Base-by-base conservation (phyloP, 2,113 vertebrate species). In the Alaudala cheleensis region DNA sequence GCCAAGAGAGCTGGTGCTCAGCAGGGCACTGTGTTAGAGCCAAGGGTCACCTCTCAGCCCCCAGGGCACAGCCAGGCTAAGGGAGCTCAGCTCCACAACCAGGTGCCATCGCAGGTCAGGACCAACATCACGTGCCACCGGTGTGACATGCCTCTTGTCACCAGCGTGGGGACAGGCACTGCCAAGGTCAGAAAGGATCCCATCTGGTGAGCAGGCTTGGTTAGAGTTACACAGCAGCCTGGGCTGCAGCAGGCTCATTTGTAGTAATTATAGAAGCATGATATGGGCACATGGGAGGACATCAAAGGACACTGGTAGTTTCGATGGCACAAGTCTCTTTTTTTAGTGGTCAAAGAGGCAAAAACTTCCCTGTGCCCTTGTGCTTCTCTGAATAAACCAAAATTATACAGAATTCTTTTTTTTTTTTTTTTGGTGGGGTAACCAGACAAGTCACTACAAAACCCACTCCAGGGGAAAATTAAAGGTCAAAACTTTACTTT, bases 261-360 rank as follows among this genome's bases (percentile, higher is more conserved):
- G 76, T 64, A 84, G 50, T 94, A 93, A 96, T 95, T 78, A 37
- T 10, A 96, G 67, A 95, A 86, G 82, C 51, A 81, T 53, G 51
- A 47, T 44, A 76, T 29, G 49, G 57, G 72, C 33, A 78, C 78
- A 92, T 1, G 2, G 90, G 60, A 81, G 23, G 61, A 86, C 93
- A 94, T 86, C 86, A 92, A 94, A 84, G 82, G 66, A 61, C 4
- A 7, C n/a, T 1, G 4, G 65, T 44, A 79, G 45, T 51, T 74
- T 81, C 1, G 0, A 90, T 7, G 4, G 72, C 60, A 91, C 44
- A 65, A 50, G 16, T 16, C 64, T 83, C n/a, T 31, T 42, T 90
- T 73, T 87, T 83, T 23, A 88, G 67, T 53, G 69, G 80, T 54
- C 86, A 83, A 83, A 86, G 23, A 42, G 14, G n/a, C 31, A 92